Evolutionary conservation across 2,113 vertebrate species (phyloP), one percentile per base, ranked within the genome.

Genomic region (Donacobius atricapilla): DNA sequence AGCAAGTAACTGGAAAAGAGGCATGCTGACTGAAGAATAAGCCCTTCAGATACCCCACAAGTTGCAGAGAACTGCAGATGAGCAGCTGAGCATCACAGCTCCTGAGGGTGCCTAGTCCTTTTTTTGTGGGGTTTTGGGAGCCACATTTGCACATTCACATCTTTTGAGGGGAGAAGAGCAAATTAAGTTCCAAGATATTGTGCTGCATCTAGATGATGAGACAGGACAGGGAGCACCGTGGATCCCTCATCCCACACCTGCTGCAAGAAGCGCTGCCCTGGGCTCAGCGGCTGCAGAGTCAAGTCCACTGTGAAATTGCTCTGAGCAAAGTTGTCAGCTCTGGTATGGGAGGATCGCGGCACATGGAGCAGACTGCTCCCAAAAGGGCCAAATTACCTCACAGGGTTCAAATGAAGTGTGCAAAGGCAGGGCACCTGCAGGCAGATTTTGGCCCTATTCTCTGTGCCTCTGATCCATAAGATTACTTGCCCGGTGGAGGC

Each of bases 311-410:
- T 63, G 75, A 94, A 88, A 73, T 44, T 30, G 66, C 85, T 66
- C 21, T 33, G 40, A 63, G 91, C 73, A 54, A 76, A 87, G 37
- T 37, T 57, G 80, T 33, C 61, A 15, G 68, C 50, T 57, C 68
- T 0, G 4, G 75, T 28, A 77, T 40, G 79, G 93, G 66, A 90
- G 54, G 68, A 95, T 80, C 0, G 8, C 1, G 0, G 78, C 2
- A 1, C 45, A 87, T 0, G 11, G 50, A 80, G 71, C 70, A 91
- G 82, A 30, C 63, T 63, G 45, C 7, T 3, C 57, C 87, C 15
- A 0, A 65, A 87, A 83, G 50, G 85, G 58, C 85, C 82, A 47
- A 58, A 86, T 95, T 93, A 95, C 80, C 61, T 92, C 91, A 83
- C 45, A 73, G 81, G 70, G 87, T 90, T 96, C 92, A 96, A 15